Conservation (phyloP, 2,888 invertebrate species). For the Hermaeophaga mercurialis region DNA sequence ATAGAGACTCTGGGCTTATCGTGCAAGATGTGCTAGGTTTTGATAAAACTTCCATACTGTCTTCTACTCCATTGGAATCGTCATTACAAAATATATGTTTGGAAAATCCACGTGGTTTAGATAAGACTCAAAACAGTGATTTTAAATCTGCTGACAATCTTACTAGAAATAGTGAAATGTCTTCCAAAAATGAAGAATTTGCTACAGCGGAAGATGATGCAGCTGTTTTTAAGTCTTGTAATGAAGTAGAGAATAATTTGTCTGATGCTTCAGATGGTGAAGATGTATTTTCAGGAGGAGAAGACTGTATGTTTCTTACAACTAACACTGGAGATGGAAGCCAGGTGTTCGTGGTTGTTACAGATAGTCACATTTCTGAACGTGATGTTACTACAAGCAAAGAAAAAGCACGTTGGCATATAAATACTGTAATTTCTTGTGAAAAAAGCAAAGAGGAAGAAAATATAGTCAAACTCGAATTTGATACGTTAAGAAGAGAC, state of each 20-base stretch:
- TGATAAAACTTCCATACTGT: slow-evolving; percentile 46
- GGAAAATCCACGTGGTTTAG: slow-evolving; percentile 10
- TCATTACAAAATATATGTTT: slow-evolving; percentile 20
- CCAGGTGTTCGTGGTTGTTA: slow-evolving; percentile 54
- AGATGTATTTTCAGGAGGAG: slow-evolving; percentile 50
- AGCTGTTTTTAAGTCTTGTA: not conserved
- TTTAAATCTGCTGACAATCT: slow-evolving; percentile 25
- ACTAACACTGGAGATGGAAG: slow-evolving; percentile 48
- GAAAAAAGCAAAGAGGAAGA: slow-evolving; percentile 50
- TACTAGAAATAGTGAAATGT: slow-evolving; percentile 6
- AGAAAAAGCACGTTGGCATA: slow-evolving; percentile 57
- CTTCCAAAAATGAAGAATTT: slow-evolving; percentile 11
- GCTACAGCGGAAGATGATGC: slow-evolving; percentile 10
- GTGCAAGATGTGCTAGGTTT: slow-evolving; percentile 65
- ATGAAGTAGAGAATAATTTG: slow-evolving; percentile 20
- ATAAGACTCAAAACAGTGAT: slow-evolving; percentile 10
- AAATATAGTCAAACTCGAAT: slow-evolving; percentile 61
- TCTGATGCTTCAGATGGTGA: slow-evolving; percentile 43
- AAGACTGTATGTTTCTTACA: slow-evolving; percentile 53
- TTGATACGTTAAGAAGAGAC: slow-evolving; percentile 66
- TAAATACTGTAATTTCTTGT: slow-evolving; percentile 61
- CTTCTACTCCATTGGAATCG: slow-evolving; percentile 36
- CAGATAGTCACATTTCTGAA: slow-evolving; percentile 52
- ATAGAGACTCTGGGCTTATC: slow-evolving; percentile 51
- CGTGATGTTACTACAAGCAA: slow-evolving; percentile 49